phyloP scores from a whole-genome alignment of 2,888 invertebrate genomes.

The Gnatocerus cornutus region DNA sequence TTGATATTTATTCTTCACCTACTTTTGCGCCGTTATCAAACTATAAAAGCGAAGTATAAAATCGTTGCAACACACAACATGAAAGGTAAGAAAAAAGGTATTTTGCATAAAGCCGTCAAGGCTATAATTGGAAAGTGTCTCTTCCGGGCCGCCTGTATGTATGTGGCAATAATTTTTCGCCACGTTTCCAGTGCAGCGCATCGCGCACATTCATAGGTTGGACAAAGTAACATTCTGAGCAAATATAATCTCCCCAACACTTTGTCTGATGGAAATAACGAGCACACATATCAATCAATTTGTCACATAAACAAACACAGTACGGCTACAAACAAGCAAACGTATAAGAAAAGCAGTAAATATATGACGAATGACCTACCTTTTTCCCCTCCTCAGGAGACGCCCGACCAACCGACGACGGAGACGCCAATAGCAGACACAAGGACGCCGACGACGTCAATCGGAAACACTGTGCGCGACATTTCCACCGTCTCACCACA shows the following conservation, averaged over 20 bases:
- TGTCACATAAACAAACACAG: slow-evolving; percentile 45
- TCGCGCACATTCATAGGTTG: too few species aligned
- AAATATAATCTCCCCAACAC: slow-evolving; percentile 35
- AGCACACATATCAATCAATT: slow-evolving; percentile 44
- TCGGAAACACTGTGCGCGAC: slow-evolving; percentile 62
- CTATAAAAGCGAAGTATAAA: too few species aligned
- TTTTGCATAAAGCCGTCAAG: too few species aligned
- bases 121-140: too few species aligned
- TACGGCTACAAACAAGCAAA: slow-evolving; percentile 35
- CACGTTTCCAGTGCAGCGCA: too few species aligned
- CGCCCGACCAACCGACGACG: slow-evolving; percentile 60
- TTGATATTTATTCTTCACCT: too few species aligned
- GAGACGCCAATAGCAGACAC: slow-evolving; percentile 64
- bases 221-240: slow-evolving; percentile 10
- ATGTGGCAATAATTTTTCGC: too few species aligned
- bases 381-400: slow-evolving; percentile 60
- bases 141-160: too few species aligned
- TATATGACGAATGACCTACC: slow-evolving; percentile 63
- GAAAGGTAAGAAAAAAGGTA: too few species aligned
- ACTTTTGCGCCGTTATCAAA: too few species aligned
- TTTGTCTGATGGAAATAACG: slow-evolving; percentile 38
- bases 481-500: slow-evolving; percentile 55
- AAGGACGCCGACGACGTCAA: slow-evolving; percentile 65
- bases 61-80: too few species aligned
- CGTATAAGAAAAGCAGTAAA: slow-evolving; percentile 54